These are phyloP conservation scores for Passer domesticus DNA, from an alignment of 2,113 vertebrate species.

Conservation along the genomic window DNA sequence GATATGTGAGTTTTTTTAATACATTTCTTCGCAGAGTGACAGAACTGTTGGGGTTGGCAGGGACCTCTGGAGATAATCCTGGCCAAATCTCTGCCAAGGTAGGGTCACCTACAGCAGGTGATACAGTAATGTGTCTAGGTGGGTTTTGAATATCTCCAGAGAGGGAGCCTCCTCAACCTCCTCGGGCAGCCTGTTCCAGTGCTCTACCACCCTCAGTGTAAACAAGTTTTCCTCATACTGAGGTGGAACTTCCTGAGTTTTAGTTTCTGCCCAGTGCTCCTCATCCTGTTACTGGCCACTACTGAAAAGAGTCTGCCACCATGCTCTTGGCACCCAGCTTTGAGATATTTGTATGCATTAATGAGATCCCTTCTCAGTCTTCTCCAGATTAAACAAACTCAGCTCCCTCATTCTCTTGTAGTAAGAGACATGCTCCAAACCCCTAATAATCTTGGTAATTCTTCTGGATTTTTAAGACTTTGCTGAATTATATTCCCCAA, in stretches of 20 bases:
- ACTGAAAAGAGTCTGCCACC: neutral
- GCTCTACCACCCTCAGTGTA: neutral
- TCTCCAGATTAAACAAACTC: neutral
- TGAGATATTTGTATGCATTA: neutral
- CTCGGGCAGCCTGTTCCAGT: neutral
- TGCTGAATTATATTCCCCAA: neutral
- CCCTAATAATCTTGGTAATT: neutral
- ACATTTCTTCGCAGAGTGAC: rapidly evolving
- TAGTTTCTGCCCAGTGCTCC: neutral
- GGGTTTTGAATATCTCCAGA: neutral
- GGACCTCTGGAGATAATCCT: neutral
- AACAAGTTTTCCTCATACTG: neutral
- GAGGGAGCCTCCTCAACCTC: no score
- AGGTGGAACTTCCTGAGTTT: neutral
- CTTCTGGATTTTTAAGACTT: slow-evolving; percentile 24
- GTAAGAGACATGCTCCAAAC: neutral
- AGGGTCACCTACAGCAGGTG: neutral
- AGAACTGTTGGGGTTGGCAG: neutral
- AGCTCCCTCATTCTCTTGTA: neutral
- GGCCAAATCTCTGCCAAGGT: neutral
- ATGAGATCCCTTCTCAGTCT: neutral
- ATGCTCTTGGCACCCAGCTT: neutral
- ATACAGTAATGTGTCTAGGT: neutral
- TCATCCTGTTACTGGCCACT: neutral
- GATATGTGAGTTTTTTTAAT: rapidly evolving